A percentile compares a stretch with the other conserved stretches of the same genome.
Evolutionary conservation across 2,888 invertebrate genomes (phyloP).

Genomic region (Homarus gammarus): DNA sequence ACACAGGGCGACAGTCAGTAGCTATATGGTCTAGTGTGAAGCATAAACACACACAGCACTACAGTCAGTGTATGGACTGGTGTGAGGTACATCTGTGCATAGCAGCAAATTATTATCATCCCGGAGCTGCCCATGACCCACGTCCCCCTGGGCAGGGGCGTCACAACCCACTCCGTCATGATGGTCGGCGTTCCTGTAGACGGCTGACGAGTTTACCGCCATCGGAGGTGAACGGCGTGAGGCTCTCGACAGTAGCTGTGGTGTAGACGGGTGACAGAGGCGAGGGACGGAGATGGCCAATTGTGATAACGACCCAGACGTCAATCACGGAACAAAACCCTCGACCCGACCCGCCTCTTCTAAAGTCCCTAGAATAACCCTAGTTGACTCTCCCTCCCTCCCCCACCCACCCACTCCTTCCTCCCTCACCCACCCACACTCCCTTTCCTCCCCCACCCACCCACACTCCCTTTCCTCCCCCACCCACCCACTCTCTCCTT

Average conservation of each 20-base stretch:
- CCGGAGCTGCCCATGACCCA: neutral
- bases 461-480: neutral
- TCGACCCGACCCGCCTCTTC: neutral
- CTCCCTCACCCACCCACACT: neutral
- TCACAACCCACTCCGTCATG: neutral
- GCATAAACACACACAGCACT: no score
- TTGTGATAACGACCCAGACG: slow-evolving; percentile 40
- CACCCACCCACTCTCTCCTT: no score
- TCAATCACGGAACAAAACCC: slow-evolving; percentile 47
- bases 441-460: no score
- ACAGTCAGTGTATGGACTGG: neutral
- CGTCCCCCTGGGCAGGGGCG: neutral
- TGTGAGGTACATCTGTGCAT: neutral
- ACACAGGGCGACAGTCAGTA: no score
- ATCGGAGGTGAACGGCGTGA: no score
- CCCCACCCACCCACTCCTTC: neutral
- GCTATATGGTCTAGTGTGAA: no score
- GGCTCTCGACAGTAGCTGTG: neutral
- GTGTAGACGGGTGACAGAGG: neutral
- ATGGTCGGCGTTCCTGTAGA: neutral
- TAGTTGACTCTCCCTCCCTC: neutral
- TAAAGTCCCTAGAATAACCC: neutral
- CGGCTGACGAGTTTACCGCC: no score
- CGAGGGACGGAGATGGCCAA: slow-evolving; percentile 49
- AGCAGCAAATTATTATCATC: neutral